Evolutionary conservation across 2,888 invertebrate species (phyloP).

Genomic region (Ectemnius continuus): DNA sequence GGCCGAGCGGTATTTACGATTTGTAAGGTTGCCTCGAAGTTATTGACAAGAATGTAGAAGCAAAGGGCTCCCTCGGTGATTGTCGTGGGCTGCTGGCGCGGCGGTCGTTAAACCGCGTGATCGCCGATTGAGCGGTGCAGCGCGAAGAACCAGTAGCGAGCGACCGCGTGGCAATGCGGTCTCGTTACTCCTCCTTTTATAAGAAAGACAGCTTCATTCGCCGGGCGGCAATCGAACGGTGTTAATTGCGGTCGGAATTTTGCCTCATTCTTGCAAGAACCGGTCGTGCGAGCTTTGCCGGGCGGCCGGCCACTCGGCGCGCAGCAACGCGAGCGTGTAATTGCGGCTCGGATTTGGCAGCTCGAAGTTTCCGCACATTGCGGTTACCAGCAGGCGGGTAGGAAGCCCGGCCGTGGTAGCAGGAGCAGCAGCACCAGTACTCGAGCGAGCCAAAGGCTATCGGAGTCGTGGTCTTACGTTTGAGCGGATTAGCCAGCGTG

Average conservation of each 20-base stretch:
- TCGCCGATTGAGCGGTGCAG: neutral
- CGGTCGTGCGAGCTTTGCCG: no score
- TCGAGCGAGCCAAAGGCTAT: constrained; percentile 3
- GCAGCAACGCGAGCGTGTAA: neutral
- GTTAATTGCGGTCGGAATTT: no score
- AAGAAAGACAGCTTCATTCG: no score
- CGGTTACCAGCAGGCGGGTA: no score
- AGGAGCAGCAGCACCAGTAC: no score
- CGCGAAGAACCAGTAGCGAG: constrained; percentile 1
- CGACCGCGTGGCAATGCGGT: no score
- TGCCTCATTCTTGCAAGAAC: no score
- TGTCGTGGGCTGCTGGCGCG: neutral
- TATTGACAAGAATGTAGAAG: constrained; percentile 46
- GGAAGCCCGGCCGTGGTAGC: no score
- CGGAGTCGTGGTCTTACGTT: neutral
- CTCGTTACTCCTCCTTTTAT: no score
- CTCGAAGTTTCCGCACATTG: neutral
- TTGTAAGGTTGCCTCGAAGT: constrained; percentile 29
- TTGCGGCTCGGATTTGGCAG: constrained; percentile 4
- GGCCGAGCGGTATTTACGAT: constrained; percentile 48
- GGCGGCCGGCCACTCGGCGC: no score
- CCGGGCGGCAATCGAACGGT: no score
- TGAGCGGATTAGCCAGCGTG: neutral
- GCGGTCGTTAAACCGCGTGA: neutral
- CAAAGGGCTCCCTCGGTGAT: constrained; percentile 32